phyloP scores from a whole-genome alignment of 2,113 vertebrate genomes.

The Gadus chalcogrammus region DNA sequence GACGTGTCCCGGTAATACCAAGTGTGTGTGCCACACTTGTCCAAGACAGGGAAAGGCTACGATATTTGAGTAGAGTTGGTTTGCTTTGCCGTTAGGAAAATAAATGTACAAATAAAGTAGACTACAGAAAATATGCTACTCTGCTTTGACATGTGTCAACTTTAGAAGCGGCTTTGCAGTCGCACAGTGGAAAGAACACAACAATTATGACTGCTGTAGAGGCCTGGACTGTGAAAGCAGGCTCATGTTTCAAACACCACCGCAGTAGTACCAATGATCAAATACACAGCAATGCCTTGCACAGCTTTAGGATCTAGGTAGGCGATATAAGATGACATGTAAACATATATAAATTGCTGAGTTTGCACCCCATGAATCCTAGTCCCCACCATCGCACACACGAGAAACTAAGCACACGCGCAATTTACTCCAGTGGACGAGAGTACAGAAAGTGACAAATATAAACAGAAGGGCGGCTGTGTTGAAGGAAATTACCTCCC shows the following conservation, averaged over 20 bases:
- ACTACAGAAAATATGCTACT: background rate
- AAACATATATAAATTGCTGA: background rate
- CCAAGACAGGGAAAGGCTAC: too few species aligned
- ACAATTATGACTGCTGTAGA: background rate
- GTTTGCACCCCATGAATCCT: constrained; percentile 15
- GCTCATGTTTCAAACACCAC: background rate
- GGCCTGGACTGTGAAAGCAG: background rate
- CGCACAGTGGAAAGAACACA: constrained; percentile 7
- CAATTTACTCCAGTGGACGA: constrained; percentile 23
- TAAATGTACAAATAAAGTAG: background rate
- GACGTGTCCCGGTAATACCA: background rate
- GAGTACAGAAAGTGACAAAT: constrained; percentile 64
- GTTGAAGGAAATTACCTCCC: constrained; percentile 74
- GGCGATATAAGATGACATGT: background rate
- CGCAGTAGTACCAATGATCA: background rate
- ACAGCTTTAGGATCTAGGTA: constrained; percentile 5
- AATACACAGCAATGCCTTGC: background rate
- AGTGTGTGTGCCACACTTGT: too few species aligned
- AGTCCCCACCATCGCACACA: constrained; percentile 4
- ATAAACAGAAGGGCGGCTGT: constrained; percentile 64
- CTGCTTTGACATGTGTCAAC: background rate
- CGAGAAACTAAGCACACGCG: constrained; percentile 9
- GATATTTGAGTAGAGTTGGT: too few species aligned
- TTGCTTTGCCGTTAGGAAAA: constrained; percentile 1
- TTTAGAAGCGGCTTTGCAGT: constrained; percentile 8